phyloP scores from a whole-genome alignment of 2,113 vertebrate genomes.

The Campylomormyrus numenius region DNA sequence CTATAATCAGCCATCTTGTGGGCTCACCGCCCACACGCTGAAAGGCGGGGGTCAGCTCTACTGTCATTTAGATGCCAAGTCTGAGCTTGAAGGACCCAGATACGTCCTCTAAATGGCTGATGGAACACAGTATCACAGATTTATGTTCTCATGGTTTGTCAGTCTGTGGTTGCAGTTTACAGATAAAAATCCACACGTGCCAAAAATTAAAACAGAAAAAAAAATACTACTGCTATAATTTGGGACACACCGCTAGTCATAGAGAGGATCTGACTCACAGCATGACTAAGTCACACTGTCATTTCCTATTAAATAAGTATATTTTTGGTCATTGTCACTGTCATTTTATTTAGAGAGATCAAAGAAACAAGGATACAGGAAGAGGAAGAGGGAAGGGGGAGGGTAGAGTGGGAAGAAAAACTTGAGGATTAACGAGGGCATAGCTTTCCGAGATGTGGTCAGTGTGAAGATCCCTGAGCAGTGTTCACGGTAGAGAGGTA shows the following conservation, averaged over 20 bases:
- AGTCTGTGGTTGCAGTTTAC: neutral
- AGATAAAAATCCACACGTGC: neutral
- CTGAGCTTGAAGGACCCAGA: neutral
- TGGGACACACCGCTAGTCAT: neutral
- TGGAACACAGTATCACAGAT: neutral
- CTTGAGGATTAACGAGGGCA: constrained; percentile 1
- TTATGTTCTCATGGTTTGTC: neutral
- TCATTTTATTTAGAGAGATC: constrained; percentile 2
- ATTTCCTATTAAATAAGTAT: neutral
- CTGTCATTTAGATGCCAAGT: neutral
- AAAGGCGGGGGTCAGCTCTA: neutral
- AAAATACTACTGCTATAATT: neutral
- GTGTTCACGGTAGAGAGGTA: neutral
- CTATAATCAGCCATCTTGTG: neutral
- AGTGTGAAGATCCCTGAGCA: constrained; percentile 40
- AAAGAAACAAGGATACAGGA: neutral
- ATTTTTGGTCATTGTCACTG: neutral
- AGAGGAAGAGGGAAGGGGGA: neutral
- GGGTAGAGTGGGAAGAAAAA: constrained; percentile 14
- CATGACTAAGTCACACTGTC: constrained; percentile 6
- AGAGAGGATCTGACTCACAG: neutral
- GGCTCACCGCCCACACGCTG: neutral
- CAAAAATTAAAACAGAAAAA: neutral
- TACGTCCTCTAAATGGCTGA: neutral
- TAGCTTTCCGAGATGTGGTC: constrained; percentile 37